A percentile compares a stretch with the other conserved stretches of the same genome.
These are phyloP conservation scores for Alouatta palliata DNA, from an alignment of 2,113 vertebrate species.

Conservation along the genomic window DNA sequence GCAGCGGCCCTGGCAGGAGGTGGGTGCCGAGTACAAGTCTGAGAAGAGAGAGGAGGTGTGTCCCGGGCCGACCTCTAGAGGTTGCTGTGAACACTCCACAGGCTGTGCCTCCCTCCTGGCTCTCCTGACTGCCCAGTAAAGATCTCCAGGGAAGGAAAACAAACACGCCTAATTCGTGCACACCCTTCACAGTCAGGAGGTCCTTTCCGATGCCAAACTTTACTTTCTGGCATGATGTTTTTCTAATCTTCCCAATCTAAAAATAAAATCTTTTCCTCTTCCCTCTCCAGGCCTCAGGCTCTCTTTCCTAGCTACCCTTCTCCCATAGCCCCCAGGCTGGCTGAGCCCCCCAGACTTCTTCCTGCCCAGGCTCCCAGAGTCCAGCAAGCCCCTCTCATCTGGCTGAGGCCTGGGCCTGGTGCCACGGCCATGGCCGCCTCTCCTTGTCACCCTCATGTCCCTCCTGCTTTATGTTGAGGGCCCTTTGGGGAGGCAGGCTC, in stretches of 20 bases:
- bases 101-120: neutral
- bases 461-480: neutral
- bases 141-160: slow-evolving; percentile 54
- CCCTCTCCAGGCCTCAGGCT: neutral
- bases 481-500: neutral
- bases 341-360: neutral
- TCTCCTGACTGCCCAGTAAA: neutral
- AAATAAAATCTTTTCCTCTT: slow-evolving; percentile 66
- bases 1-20: slow-evolving; percentile 89
- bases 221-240: slow-evolving; percentile 62
- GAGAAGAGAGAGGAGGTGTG: neutral
- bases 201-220: neutral
- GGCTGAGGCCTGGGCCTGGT: neutral
- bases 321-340: neutral
- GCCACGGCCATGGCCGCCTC: neutral
- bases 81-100: neutral
- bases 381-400: neutral
- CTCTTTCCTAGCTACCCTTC: neutral
- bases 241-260: slow-evolving; percentile 60
- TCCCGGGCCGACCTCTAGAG: neutral
- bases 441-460: neutral
- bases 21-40: slow-evolving; percentile 76
- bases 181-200: slow-evolving; percentile 57
- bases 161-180: slow-evolving; percentile 38
- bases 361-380: neutral